Base-by-base conservation (phyloP, 2,113 vertebrate species). In the Gracilinanus agilis region DNA sequence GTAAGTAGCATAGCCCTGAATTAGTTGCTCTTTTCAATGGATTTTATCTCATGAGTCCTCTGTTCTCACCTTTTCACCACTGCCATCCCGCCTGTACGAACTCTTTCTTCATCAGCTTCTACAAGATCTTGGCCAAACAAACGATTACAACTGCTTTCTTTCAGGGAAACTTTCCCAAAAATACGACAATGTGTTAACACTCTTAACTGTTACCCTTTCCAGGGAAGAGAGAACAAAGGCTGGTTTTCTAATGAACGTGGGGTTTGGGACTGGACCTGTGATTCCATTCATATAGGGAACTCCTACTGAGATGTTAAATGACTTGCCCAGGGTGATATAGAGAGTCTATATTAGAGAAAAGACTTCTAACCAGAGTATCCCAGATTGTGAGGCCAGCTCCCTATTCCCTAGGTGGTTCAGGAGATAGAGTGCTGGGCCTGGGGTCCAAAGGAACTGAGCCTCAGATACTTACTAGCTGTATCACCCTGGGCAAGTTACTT, bases 1-100 rank as follows among this genome's bases (percentile, higher is more conserved):
- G 49, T 49, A 94, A 93, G 54, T 44, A 23, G 40, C 6, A n/a
- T 54, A 10, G 27, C 40, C 94, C 94, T 25, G 88, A 29, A 24
- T 53, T 88, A 16, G n/a, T 40, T 83, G 67, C 67, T 83, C 16
- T 93, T 83, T 54, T 96, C 58, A 67, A 92, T 55, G 24, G 16
- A 27, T 54, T 83, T 67, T 24, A 9, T 88, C 88, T 53, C 19
- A 0, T 94, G 49, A 58, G 4, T 19, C n/a, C 40, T n/a, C 67
- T 90, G 44, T 44, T 25, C 58, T 55, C 54, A 21, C n/a, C 40
- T 83, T 40, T 40, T 19, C 7, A 23, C 19, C n/a, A 40, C 49
- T 54, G 11, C 53, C 90, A 11, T 9, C 23, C 54, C 24, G 16
- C 29, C 21, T 10, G 44, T 44, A 93, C 7, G 16, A 7, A 54